Conservation (phyloP, 2,888 invertebrate genomes). For the Heteromyza rotundicornis region DNA sequence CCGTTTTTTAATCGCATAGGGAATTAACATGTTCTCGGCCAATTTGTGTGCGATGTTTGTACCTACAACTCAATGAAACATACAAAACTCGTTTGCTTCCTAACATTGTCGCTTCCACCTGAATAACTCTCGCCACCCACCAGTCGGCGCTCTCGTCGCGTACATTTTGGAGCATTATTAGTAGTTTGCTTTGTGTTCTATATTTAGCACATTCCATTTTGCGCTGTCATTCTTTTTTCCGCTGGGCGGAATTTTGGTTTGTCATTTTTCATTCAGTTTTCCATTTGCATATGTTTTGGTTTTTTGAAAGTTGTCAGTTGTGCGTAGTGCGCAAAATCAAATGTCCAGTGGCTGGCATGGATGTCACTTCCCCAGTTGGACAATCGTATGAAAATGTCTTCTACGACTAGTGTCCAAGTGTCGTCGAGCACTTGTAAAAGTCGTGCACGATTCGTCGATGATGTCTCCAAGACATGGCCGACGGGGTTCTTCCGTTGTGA, state of each 20-base stretch:
- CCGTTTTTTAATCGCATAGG: background rate
- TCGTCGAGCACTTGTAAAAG: too few relatives aligned
- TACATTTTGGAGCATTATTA: background rate
- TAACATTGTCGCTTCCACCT: background rate
- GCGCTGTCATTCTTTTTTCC: background rate
- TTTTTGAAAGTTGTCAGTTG: too few relatives aligned
- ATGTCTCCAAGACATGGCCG: too few relatives aligned
- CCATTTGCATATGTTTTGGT: conserved; percentile 1
- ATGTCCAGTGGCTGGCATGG: too few relatives aligned
- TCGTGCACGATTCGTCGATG: too few relatives aligned
- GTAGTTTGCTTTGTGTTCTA: background rate
- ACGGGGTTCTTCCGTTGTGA: too few relatives aligned
- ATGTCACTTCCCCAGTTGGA: too few relatives aligned
- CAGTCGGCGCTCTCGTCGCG: background rate
- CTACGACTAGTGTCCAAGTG: too few relatives aligned
- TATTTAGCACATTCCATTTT: background rate
- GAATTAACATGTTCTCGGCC: background rate
- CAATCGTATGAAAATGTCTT: too few relatives aligned
- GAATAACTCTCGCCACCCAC: background rate
- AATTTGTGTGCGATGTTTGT: background rate
- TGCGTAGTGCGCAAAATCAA: too few relatives aligned
- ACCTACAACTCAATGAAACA: background rate
- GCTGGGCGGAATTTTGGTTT: background rate
- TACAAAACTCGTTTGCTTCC: background rate
- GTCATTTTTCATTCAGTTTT: background rate